phyloP scores from a whole-genome alignment of 2,113 vertebrate genomes.

The Leiothrix lutea region DNA sequence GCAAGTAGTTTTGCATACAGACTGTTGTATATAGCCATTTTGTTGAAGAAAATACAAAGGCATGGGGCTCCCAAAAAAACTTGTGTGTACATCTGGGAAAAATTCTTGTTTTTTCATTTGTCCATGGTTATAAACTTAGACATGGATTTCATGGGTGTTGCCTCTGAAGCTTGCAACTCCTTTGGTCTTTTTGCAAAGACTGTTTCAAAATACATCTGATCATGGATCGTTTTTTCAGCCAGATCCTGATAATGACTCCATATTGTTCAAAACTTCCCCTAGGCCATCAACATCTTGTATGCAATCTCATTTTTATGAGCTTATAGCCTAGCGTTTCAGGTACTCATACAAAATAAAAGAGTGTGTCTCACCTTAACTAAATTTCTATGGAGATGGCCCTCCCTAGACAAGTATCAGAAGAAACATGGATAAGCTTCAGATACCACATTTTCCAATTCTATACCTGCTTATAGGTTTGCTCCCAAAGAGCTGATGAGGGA shows the following conservation, averaged over 20 bases:
- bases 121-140: background rate
- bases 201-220: constrained; percentile 6
- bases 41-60: background rate
- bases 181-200: background rate
- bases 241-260: constrained; percentile 32
- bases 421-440: background rate
- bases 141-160: background rate
- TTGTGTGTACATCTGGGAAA: background rate
- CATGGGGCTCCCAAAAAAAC: background rate
- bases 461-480: background rate
- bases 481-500: background rate
- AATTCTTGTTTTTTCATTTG: background rate
- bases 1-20: background rate
- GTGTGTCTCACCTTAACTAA: constrained; percentile 6
- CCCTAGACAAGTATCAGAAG: background rate
- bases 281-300: constrained; percentile 57
- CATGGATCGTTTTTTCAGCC: constrained; percentile 31
- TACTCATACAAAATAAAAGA: constrained; percentile 28
- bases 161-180: background rate
- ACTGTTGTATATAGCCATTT: background rate
- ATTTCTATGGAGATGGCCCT: background rate
- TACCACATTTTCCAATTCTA: background rate
- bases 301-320: constrained; percentile 47
- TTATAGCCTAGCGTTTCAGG: constrained; percentile 21
- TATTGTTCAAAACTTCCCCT: constrained; percentile 34